Evolutionary conservation across 1,140 invertebrate genomes (phyloP), one percentile per base, ranked within the genome.

Genomic region (Ceratosolen solmsi): DNA sequence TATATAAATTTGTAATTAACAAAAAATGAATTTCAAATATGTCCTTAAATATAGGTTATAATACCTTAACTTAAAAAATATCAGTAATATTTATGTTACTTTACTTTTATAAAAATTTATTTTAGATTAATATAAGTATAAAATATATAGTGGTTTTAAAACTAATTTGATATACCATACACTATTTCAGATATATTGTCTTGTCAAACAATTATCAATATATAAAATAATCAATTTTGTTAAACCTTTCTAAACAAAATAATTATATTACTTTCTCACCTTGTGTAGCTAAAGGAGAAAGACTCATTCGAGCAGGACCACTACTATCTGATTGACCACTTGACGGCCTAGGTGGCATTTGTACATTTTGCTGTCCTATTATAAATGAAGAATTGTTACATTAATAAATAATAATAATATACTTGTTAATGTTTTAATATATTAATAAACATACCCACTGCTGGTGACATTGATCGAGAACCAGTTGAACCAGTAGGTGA

Each of bases 391-490:
- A 30, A 58, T 54, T 70, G 15, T 60, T 46, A 79, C 46, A 1
- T 38, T 75, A 75, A 60, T 27, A 72, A 71, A 41, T 65, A 30
- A n/a, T 30, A 27, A 65, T 30, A 7, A 65, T 65, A 65, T 65
- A 25, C 8, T 17, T 17, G 9, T 30, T 25, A 65, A 65, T 7
- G 2, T 76, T 25, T 60, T 7, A 60, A 76, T 60, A 20, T 30
- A 13, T 30, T 46, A 27, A 38, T 76, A 1, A 85, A 94, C 96
- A 94, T 90, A 97, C 97, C 96, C 89, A 98, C 96, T 92, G 97
- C 97, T 88, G 97, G 97, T 91, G 97, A 98, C 96, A 98, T 98
- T 90, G 97, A 98, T 92, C 97, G 94, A 87, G 97, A 98, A 90
- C 97, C 96, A 87, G 95, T 95, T 87, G 96, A 97, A 88, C 97